phyloP scores from a whole-genome alignment of 2,888 invertebrate species.

The Stenchaetothrips biformis region DNA sequence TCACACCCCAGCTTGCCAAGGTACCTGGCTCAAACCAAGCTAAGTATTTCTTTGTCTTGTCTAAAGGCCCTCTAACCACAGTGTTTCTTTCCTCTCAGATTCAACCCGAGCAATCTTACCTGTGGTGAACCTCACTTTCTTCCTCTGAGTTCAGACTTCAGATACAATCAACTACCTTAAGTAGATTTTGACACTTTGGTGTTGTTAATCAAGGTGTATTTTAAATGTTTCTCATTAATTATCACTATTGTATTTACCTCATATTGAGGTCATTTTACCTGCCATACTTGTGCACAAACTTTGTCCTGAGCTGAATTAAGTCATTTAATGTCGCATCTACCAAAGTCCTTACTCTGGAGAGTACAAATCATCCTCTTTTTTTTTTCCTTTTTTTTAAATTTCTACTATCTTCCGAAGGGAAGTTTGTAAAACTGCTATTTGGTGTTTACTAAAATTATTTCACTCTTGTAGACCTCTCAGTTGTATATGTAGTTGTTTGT shows the following conservation, averaged over 20 bases:
- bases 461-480: too few species aligned
- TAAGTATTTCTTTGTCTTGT: neutral
- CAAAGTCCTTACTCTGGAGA: constrained; percentile 1
- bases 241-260: neutral
- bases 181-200: neutral
- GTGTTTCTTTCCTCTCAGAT: neutral
- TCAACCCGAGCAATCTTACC: neutral
- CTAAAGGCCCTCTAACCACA: neutral
- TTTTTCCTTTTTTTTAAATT: too few species aligned
- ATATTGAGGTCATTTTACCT: constrained; percentile 2
- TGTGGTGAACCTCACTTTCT: neutral
- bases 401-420: too few species aligned
- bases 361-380: neutral
- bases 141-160: too few species aligned
- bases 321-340: neutral
- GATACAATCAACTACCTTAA: neutral
- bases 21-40: neutral
- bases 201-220: neutral
- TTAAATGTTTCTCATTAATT: neutral
- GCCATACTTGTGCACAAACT: neutral
- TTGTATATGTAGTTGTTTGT: too few species aligned
- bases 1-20: neutral
- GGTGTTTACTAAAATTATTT: too few species aligned
- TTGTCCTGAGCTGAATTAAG: constrained; percentile 6
- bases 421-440: too few species aligned